These are phyloP conservation scores for Siniperca knerii DNA, from an alignment of 2,113 vertebrate genomes.

Conservation along the genomic window DNA sequence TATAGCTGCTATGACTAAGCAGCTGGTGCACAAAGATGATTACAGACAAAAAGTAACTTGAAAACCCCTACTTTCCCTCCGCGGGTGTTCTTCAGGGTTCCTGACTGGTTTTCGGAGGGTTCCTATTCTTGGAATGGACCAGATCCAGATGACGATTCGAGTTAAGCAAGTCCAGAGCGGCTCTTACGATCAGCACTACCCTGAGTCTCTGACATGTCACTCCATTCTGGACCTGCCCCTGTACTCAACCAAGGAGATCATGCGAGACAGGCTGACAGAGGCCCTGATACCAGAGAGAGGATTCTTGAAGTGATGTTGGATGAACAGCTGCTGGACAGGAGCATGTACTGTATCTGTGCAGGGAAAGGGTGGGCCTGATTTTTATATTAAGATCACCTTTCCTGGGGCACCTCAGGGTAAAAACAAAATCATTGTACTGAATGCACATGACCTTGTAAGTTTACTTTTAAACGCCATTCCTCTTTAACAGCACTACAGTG, in stretches of 20 bases:
- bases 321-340: background rate
- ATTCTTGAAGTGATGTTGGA: conserved; percentile 31
- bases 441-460: background rate
- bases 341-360: background rate
- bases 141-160: conserved; percentile 67
- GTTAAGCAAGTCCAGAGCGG: background rate
- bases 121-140: conserved; percentile 68
- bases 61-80: background rate
- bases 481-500: background rate
- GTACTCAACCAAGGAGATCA: conserved; percentile 71
- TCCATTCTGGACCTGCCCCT: conserved; percentile 71
- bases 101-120: conserved; percentile 80
- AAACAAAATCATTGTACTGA: background rate
- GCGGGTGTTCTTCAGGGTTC: conserved; percentile 72
- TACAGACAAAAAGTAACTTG: background rate
- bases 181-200: conserved; percentile 65
- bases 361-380: background rate
- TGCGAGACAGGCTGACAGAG: conserved; percentile 72
- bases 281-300: conserved; percentile 72
- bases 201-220: conserved; percentile 75
- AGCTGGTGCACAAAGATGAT: background rate
- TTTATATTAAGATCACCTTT: background rate
- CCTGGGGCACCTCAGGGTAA: background rate
- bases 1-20: background rate
- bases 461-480: background rate